Conservation (phyloP, 1,140 invertebrate genomes). For the Sweltsa coloradensis region DNA sequence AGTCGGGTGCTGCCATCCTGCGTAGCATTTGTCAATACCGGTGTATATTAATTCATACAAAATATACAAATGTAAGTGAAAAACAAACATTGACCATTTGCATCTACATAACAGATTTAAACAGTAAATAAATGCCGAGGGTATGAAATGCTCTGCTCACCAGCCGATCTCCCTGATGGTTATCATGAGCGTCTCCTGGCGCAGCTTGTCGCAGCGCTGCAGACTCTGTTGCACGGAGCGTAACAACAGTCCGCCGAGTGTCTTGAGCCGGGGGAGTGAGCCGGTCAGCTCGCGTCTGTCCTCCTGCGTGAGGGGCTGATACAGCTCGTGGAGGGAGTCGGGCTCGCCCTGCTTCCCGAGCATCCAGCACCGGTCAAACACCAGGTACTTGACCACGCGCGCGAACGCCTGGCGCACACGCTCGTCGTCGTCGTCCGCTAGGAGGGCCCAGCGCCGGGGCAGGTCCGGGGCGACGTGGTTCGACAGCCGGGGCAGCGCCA, state of each 20-base stretch:
- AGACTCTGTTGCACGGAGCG: not conserved
- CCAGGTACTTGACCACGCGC: not conserved
- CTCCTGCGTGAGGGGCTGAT: conserved; percentile 1
- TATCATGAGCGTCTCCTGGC: not conserved
- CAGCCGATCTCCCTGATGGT: conserved; percentile 1
- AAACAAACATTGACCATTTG: not conserved
- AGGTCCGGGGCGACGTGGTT: not conserved
- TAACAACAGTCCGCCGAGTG: not conserved
- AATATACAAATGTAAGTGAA: no score
- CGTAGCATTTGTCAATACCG: no score
- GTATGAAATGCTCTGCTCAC: no score
- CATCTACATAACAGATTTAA: not conserved
- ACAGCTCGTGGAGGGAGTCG: not conserved
- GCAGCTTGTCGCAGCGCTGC: not conserved
- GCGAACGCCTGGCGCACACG: not conserved
- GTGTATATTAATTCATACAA: no score
- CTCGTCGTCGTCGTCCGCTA: not conserved
- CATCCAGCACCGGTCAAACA: conserved; percentile 1
- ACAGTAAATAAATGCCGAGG: not conserved
- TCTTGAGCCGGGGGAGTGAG: not conserved
- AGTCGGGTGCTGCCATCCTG: no score
- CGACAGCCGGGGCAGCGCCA: not conserved
- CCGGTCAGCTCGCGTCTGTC: not conserved
- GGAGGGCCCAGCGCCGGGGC: not conserved
- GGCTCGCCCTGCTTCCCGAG: not conserved